Conservation (phyloP, 1,140 invertebrate species). For the Drosophila orena region DNA sequence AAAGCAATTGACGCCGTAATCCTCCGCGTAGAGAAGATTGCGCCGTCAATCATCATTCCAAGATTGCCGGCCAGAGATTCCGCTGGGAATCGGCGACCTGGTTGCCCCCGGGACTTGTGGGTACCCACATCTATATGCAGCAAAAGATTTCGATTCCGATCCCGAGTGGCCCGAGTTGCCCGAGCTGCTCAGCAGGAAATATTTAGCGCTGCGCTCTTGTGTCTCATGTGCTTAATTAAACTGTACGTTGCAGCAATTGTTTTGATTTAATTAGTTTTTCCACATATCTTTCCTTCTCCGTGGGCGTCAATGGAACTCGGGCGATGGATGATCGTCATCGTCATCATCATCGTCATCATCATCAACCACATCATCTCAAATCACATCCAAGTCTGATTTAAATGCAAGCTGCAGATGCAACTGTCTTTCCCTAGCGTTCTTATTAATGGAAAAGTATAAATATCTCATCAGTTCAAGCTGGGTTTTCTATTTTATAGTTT, state of each 20-base stretch:
- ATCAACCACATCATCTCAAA: too few species aligned
- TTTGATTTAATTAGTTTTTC: slow-evolving; percentile 76
- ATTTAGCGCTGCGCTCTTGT: slow-evolving; percentile 54
- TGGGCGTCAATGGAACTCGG: slow-evolving; percentile 20
- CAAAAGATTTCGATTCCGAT: slow-evolving; percentile 4
- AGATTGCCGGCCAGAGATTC: slow-evolving; percentile 6
- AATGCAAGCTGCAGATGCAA: too few species aligned
- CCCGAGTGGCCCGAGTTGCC: background rate
- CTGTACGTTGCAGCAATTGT: slow-evolving; percentile 64
- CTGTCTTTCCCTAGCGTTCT: too few species aligned
- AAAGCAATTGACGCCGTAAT: slow-evolving; percentile 76
- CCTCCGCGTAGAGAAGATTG: slow-evolving; percentile 54
- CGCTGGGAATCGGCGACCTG: slow-evolving; percentile 1
- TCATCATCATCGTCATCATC: too few species aligned
- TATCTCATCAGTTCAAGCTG: too few species aligned
- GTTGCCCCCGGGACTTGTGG: background rate
- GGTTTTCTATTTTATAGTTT: too few species aligned
- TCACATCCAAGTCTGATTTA: too few species aligned
- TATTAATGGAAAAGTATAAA: too few species aligned
- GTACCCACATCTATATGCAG: background rate
- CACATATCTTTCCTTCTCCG: slow-evolving; percentile 4
- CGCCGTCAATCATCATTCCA: slow-evolving; percentile 52
- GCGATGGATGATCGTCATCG: background rate
- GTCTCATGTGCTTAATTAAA: slow-evolving; percentile 65
- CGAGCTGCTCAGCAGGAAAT: slow-evolving; percentile 64